Base-by-base conservation (phyloP, 1,140 invertebrate species). In the Saccostrea echinata region DNA sequence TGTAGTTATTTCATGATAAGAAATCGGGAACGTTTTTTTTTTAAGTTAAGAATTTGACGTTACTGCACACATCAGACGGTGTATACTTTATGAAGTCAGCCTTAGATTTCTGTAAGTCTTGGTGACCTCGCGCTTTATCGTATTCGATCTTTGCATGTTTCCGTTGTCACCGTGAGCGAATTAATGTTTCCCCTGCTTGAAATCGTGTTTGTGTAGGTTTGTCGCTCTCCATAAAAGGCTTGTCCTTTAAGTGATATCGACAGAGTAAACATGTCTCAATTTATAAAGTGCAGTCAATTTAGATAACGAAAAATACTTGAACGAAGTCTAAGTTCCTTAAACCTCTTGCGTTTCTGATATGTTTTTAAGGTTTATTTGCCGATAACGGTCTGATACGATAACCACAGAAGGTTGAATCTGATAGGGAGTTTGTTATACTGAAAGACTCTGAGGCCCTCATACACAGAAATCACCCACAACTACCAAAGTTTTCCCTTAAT, bases 211-310 rank as follows among this genome's bases (percentile, higher is more conserved):
- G 68, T 16, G 24, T 30, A 30, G 27, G 24, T 76, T 76, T 30
- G 24, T 76, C 68, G 12, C 27, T 33, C 68, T 33, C 68, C 68
- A 30, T 27, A 76, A 16, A 33, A 33, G 30, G 27, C 68, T 4
- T 30, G 68, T 76, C 68, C 68, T 76, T 11, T 27, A 33, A 76
- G 68, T 61, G 68, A 27, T 76, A 30, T 76, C 68, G 24, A 30
- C 27, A 76, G 27, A 33, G 68, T 30, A 76, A 76, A 76, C 68
- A 76, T 30, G 68, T 30, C 68, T 76, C 68, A 76, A 76, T 76
- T 76, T 76, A 76, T 76, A 76, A 76, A 76, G 68, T 76, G 68
- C 68, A 76, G 68, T 76, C 68, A 76, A 76, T 76, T 76, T 76
- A 76, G 68, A 76, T 76, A 76, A 76, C 30, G 68, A 76, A 76